Base-by-base conservation (phyloP, 23 tunicate genomes). In the Ascidia mentula region DNA sequence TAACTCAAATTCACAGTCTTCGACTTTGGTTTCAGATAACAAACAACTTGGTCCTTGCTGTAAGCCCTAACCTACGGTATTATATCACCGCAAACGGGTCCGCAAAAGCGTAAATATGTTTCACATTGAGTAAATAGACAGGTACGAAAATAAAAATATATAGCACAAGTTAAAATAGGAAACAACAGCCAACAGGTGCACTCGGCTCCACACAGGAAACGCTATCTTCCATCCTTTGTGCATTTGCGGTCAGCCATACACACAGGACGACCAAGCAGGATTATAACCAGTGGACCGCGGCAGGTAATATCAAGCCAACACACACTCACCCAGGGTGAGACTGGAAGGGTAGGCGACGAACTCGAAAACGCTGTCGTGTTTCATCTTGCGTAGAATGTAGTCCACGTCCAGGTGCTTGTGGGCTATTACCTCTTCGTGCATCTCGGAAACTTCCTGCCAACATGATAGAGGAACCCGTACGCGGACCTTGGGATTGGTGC, bases 341-440 rank as follows among this genome's bases (percentile, higher is more conserved):
- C 81, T 84, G 0, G 97, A 82, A 33, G 97, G 87, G 46, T 85
- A 91, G 24, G 97, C 97, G 22, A 84, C 80, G 61, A 72, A 45
- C 18, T 86, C 81, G 60, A 91, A 85, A 8, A 89, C 89, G 7
- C 74, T 72, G 42, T 87, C 88, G 32, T 79, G 46, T 38, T 60
- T 87, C 85, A 92, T 72, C 34, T 82, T 83, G 32, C 91, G 82
- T 46, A 87, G 74, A 82, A 92, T 82, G 88, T 92, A 92, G 59
- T 80, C 92, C 1, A 82, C 92, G 45, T 92, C 97, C 18, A 87
- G 82, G 45, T 92, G 97, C 76, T 79, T 73, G 30, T 79, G 85
- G 9, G 82, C 75, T 60, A 73, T 78, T 38, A 92, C 81, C 38
- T 92, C 92, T 40, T 87, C 34, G 39, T 79, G 88, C 6, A 92